Conservation (phyloP, 2,888 invertebrate species). For the Zhuqinia jingwanae region DNA sequence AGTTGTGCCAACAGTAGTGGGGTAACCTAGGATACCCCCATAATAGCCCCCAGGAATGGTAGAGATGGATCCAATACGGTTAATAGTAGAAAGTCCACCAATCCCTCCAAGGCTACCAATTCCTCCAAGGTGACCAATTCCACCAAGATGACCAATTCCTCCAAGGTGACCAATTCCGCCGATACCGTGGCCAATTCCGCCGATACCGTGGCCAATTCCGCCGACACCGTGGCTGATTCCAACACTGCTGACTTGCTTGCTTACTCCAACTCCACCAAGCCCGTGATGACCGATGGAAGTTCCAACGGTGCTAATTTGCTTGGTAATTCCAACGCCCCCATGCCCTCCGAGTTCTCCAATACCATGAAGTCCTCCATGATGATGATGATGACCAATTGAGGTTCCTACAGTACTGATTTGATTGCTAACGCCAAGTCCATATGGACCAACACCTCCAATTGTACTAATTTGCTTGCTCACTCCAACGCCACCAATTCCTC, state of each 20-base stretch:
- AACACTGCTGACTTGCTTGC: constrained; percentile 43
- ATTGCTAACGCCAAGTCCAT: constrained; percentile 34
- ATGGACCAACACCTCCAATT: background rate
- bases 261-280: constrained; percentile 20
- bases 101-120: constrained; percentile 1
- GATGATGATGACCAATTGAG: constrained; percentile 6
- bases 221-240: background rate
- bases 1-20: constrained; percentile 33
- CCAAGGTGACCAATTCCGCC: background rate
- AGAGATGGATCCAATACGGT: constrained; percentile 27
- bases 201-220: constrained; percentile 27
- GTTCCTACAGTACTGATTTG: background rate
- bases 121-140: constrained; percentile 11
- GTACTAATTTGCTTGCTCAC: constrained; percentile 36
- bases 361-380: background rate
- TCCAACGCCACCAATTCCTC: constrained; percentile 8
- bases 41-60: constrained; percentile 66
- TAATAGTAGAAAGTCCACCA: background rate
- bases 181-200: background rate
- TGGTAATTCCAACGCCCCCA: constrained; percentile 33
- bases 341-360: background rate
- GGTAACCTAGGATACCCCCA: constrained; percentile 57
- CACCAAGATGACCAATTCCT: constrained; percentile 16
- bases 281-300: background rate
- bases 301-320: constrained; percentile 40